Evolutionary conservation across 2,113 vertebrate genomes (phyloP), one percentile per base, ranked within the genome.

Genomic region (Apistogramma diplotaenia): DNA sequence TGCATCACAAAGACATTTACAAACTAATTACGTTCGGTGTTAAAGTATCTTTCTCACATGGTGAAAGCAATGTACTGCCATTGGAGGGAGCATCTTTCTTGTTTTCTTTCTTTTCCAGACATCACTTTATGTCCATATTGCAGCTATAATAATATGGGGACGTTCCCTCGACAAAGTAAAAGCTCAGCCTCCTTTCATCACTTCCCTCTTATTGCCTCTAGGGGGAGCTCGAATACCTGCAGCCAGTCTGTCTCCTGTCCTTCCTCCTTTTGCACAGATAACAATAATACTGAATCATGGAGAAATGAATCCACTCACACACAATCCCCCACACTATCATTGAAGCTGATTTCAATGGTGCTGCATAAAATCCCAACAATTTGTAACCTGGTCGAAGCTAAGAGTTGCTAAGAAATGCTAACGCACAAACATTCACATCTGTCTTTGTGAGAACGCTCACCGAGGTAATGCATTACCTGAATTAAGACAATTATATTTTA

Each of bases 201-300:
- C 11, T 51, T 61, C 55, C 55, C 29, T 13, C 1, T 53, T 27
- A 51, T 18, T 53, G 31, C 12, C 78, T 54, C n/a, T 18, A 73
- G 86, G 79, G 56, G 86, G 78, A 18, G 82, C 75, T 83, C 51
- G 13, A 76, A 23, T 5, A 49, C 53, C 71, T 82, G 56, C 43
- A 27, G 43, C 49, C 70, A 43, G 65, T 16, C 61, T 53, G 60
- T 21, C 54, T 51, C 25, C 21, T 27, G 4, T 65, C 35, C 31
- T 21, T 35, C 16, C 15, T 76, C 49, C 57, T 46, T 16, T 27
- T 49, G 49, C 72, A 35, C 35, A 16, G 19, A 31, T 18, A 49
- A 54, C 57, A 53, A 62, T 33, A 55, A 74, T 62, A 58, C 43
- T 6, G 49, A 80, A 25, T 73, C 31, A 55, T 10, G 13, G 23